phyloP scores from a whole-genome alignment of 2,113 vertebrate species.

The Tapirus terrestris region DNA sequence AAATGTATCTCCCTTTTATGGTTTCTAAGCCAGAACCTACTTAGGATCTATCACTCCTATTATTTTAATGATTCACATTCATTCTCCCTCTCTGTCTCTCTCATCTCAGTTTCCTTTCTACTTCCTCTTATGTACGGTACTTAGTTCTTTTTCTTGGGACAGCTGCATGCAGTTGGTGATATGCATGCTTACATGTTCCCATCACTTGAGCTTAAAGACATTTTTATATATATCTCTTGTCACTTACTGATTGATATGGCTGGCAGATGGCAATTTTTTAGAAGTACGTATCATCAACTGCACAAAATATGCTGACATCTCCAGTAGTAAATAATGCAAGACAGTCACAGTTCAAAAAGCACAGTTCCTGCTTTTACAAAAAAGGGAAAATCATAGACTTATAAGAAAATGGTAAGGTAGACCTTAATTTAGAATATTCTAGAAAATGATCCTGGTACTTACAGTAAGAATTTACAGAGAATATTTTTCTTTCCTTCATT shows the following conservation, averaged over 20 bases:
- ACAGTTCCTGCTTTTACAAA: constrained; percentile 16
- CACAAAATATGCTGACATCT: constrained; percentile 67
- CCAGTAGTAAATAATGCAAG: constrained; percentile 65
- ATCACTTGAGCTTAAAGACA: constrained; percentile 62
- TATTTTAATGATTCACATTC: constrained; percentile 11
- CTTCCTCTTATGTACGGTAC: not conserved
- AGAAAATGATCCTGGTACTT: constrained; percentile 7
- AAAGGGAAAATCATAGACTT: constrained; percentile 41
- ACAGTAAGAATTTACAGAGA: not conserved
- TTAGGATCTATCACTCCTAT: not conserved
- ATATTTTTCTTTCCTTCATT: not conserved
- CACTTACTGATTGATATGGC: constrained; percentile 61
- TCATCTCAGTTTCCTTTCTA: not conserved
- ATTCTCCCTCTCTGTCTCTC: not conserved
- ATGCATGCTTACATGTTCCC: constrained; percentile 45
- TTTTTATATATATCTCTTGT: constrained; percentile 58
- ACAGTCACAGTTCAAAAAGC: constrained; percentile 57
- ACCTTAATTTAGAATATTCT: constrained; percentile 36
- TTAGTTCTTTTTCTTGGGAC: constrained; percentile 7
- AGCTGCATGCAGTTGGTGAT: constrained; percentile 2
- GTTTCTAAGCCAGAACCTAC: not conserved
- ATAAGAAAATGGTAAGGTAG: constrained; percentile 11
- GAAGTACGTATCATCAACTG: constrained; percentile 38
- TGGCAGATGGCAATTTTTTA: constrained; percentile 63
- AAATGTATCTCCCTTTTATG: not conserved